These are phyloP conservation scores for Thymallus thymallus DNA, from an alignment of 2,113 vertebrate species.

Conservation along the genomic window DNA sequence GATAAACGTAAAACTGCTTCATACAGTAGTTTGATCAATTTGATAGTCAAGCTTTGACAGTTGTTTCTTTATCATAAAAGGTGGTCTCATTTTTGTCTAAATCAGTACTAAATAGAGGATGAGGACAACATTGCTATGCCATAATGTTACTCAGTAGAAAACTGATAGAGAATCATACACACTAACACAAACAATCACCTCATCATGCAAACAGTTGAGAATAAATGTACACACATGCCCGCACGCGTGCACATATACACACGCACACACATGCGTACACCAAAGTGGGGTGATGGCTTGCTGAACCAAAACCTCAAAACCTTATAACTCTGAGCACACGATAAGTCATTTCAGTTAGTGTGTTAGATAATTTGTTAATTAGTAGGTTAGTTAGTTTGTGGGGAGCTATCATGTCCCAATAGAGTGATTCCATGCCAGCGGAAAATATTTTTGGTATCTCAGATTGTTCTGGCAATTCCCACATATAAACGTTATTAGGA, in stretches of 20 bases:
- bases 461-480: too few species aligned
- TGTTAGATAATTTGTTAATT: conserved; percentile 62
- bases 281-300: not conserved
- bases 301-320: conserved; percentile 7
- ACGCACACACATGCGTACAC: not conserved
- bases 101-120: not conserved
- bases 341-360: conserved; percentile 41
- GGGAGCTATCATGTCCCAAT: conserved; percentile 33
- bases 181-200: too few species aligned
- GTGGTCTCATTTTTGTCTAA: not conserved
- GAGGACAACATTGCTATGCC: not conserved
- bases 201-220: not conserved
- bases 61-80: too few species aligned
- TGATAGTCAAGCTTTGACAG: too few species aligned
- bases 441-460: too few species aligned
- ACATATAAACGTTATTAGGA: too few species aligned
- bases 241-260: not conserved
- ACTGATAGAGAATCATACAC: not conserved
- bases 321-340: conserved; percentile 16
- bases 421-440: too few species aligned
- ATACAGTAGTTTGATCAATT: too few species aligned
- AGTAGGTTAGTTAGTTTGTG: conserved; percentile 65
- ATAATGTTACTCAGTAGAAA: not conserved
- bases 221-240: not conserved
- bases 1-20: too few species aligned